Conservation (phyloP, 2,888 invertebrate genomes). For the Adelphocoris suturalis region DNA sequence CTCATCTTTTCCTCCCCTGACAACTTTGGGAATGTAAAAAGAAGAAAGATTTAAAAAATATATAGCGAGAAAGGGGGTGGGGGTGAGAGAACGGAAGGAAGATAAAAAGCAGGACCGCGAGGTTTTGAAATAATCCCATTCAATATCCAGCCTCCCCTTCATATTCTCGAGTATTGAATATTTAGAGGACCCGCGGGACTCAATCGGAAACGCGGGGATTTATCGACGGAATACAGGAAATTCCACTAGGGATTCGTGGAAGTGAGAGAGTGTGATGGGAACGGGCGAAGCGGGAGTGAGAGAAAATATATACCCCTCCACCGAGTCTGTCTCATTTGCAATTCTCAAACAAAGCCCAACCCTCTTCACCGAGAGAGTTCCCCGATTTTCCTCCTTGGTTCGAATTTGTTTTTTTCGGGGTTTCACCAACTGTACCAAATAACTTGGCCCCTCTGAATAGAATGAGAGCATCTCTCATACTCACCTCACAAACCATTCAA, state of each 20-base stretch:
- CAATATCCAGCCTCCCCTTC: slow-evolving; percentile 40
- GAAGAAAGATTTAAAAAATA: neutral
- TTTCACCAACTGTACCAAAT: neutral
- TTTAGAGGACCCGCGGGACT: slow-evolving; percentile 54
- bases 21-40: slow-evolving; percentile 3
- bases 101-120: slow-evolving; percentile 15
- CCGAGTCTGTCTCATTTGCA: slow-evolving; percentile 47
- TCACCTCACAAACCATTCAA: neutral
- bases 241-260: slow-evolving; percentile 30
- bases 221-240: slow-evolving; percentile 52
- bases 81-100: neutral
- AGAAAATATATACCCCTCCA: neutral
- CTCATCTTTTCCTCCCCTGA: neutral
- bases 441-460: neutral
- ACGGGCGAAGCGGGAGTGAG: neutral
- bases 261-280: neutral
- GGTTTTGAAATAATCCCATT: slow-evolving; percentile 44
- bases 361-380: neutral
- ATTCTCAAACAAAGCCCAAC: slow-evolving; percentile 48
- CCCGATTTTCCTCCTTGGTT: slow-evolving; percentile 5
- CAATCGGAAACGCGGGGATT: slow-evolving; percentile 47
- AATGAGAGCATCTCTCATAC: neutral
- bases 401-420: slow-evolving; percentile 6
- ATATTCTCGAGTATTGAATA: slow-evolving; percentile 50
- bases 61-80: neutral